phyloP scores from a whole-genome alignment of 2,888 invertebrate species.

The Agapetus fuscipes region DNA sequence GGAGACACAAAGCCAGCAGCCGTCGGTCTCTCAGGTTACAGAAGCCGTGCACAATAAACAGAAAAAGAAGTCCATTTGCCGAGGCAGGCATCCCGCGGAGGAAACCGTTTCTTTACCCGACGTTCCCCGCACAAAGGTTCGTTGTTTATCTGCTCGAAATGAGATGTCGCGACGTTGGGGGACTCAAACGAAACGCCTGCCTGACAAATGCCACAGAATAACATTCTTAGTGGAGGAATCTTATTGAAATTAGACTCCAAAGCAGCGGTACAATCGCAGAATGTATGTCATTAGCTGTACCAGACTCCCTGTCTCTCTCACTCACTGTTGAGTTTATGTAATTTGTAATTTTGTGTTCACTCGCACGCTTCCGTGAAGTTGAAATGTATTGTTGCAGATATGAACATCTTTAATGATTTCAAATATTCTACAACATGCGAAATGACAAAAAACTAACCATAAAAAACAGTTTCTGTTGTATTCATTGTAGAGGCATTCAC shows the following conservation, averaged over 20 bases:
- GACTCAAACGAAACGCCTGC: not conserved
- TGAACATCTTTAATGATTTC: too few species aligned
- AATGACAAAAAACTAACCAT: not conserved
- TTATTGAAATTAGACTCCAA: not conserved
- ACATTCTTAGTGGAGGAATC: not conserved
- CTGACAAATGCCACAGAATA: not conserved
- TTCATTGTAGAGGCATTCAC: too few species aligned
- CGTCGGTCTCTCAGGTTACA: too few species aligned
- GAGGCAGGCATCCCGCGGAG: not conserved
- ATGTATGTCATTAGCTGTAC: not conserved
- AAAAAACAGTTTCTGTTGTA: not conserved
- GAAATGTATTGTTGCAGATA: too few species aligned
- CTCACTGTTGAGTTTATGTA: too few species aligned
- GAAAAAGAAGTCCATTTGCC: not conserved
- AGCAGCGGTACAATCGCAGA: not conserved
- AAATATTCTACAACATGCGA: not conserved
- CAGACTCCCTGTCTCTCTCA: too few species aligned
- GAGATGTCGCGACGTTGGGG: slow-evolving; percentile 1
- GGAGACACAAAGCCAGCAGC: too few species aligned
- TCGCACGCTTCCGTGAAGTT: too few species aligned
- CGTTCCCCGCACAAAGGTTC: slow-evolving; percentile 1
- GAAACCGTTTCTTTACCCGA: slow-evolving; percentile 4
- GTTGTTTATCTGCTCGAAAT: slow-evolving; percentile 5
- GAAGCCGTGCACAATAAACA: not conserved
- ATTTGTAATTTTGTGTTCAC: too few species aligned